Evolutionary conservation across 1,140 invertebrate species (phyloP), one percentile per base, ranked within the genome.

Genomic region (Drosophila arawakana): DNA sequence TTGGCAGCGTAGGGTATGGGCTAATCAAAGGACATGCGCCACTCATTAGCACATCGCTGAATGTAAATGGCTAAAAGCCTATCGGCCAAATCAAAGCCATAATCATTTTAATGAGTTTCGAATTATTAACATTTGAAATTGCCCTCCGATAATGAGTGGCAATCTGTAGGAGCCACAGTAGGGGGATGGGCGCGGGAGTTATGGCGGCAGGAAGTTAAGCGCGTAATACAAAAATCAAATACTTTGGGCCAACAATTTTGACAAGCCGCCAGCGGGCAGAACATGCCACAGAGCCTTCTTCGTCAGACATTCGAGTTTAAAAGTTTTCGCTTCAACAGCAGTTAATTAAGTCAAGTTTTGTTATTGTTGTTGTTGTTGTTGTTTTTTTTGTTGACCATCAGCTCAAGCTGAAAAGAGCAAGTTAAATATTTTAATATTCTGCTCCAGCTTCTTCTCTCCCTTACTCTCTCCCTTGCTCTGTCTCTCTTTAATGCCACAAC

Each of bases 291-390:
- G 75, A 76, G 63, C 73, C 63, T 68, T 52, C 81, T 78, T 30
- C 25, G 69, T 72, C 69, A 85, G 76, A 65, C 70, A 72, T 86
- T 81, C 79, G 62, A 62, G 73, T 73, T 49, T 15, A 81, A 89
- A 88, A 63, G 39, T 72, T 88, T 88, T 89, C 70, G 84, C 70
- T 78, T 81, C 66, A 83, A 80, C 77, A 81, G 80, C 83, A 89
- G 84, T 88, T 88, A 88, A 88, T 88, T 88, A 89, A 88, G 84
- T 86, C 81, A 89, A 89, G 84, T 88, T 84, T 78, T 49, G 39
- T 9, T 62, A 50, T 49, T 50, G 59, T 46, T 70, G 21, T 25
- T 65, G 47, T 21, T 78, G 44, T 21, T 73, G 30, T 21, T 15
- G n/a, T n/a, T 15, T 15, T 30, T 71, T 65, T 47, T 81, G 74